These are phyloP conservation scores for Agrilus planipennis DNA, from an alignment of 1,140 invertebrate species.

Conservation along the genomic window DNA sequence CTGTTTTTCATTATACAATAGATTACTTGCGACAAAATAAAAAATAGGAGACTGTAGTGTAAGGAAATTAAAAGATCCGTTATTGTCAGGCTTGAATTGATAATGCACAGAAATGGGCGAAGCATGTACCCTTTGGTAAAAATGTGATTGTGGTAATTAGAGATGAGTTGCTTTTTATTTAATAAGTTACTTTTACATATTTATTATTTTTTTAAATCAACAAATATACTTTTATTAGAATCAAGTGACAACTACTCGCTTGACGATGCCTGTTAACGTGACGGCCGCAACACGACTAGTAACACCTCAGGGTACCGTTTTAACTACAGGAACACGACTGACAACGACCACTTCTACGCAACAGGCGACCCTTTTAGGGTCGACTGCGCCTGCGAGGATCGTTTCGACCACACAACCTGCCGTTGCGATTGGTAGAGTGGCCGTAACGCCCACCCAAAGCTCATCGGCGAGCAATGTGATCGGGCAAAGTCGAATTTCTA, in stretches of 20 bases:
- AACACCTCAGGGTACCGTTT: conserved; percentile 19
- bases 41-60: no score
- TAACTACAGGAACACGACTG: conserved; percentile 23
- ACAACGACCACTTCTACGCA: conserved; percentile 19
- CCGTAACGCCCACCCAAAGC: conserved; percentile 16
- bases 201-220: not conserved
- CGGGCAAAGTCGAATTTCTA: conserved; percentile 20
- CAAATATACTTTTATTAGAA: conserved; percentile 11
- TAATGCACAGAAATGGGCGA: no score
- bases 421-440: conserved; percentile 21
- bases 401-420: conserved; percentile 19
- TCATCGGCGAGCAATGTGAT: conserved; percentile 16
- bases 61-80: no score
- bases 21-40: no score
- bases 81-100: no score
- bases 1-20: no score
- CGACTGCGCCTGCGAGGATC: conserved; percentile 19
- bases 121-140: no score
- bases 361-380: conserved; percentile 16
- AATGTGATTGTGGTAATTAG: no score
- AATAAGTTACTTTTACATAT: not conserved
- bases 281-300: conserved; percentile 20
- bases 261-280: conserved; percentile 26
- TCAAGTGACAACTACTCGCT: conserved; percentile 24
- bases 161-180: not conserved